Conservation (phyloP, 2,113 vertebrate genomes). For the Martes martes region DNA sequence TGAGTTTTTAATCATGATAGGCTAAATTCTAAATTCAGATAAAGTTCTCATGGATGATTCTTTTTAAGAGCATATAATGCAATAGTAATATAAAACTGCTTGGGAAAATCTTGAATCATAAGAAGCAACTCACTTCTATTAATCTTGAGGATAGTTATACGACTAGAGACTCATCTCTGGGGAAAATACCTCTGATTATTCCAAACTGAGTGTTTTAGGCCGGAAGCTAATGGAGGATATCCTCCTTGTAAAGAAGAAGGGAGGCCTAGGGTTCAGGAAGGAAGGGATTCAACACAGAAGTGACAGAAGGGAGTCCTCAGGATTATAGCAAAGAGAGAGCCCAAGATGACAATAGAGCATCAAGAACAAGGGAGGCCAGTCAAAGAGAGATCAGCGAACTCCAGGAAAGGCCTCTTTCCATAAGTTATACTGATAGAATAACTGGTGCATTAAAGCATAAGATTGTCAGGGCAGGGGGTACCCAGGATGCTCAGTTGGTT, state of each 20-base stretch:
- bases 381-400: not conserved
- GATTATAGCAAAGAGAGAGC: not conserved
- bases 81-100: not conserved
- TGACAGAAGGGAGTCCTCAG: not conserved
- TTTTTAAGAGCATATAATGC: not conserved
- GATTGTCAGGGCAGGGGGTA: not conserved
- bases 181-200: not conserved
- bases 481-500: not conserved
- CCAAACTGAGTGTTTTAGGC: not conserved
- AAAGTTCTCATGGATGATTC: not conserved
- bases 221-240: not conserved
- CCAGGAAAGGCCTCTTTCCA: not conserved
- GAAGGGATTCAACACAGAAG: not conserved
- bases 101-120: conserved; percentile 10
- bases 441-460: not conserved
- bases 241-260: not conserved
- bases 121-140: not conserved
- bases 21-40: conserved; percentile 3
- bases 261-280: not conserved
- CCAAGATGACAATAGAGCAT: not conserved
- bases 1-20: not conserved
- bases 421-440: not conserved
- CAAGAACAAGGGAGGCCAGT: not conserved
- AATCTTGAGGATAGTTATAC: not conserved
- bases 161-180: not conserved